Percentiles rank a stretch among this genome's conserved stretches.
These are phyloP conservation scores for Stigmatopora argus DNA, from an alignment of 2,113 vertebrate species.

Conservation along the genomic window DNA sequence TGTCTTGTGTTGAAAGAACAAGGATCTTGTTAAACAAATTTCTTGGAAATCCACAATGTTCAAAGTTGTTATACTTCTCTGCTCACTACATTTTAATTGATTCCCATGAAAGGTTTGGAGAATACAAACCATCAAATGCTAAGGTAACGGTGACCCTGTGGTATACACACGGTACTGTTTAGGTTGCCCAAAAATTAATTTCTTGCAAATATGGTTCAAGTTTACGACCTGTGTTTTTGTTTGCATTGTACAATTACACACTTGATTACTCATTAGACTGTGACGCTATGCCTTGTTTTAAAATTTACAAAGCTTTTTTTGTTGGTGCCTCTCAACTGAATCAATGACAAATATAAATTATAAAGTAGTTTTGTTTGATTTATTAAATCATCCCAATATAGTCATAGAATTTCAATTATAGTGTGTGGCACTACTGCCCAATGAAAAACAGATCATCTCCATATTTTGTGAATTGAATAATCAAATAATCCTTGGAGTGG, in stretches of 20 bases:
- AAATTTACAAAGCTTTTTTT: conserved; percentile 44
- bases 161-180: conserved; percentile 56
- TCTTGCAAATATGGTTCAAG: conserved; percentile 40
- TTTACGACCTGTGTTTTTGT: conserved; percentile 47
- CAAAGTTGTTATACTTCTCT: not conserved
- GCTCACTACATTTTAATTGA: not conserved
- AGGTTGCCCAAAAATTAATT: conserved; percentile 39
- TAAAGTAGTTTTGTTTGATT: not conserved
- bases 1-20: conserved; percentile 14
- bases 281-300: conserved; percentile 52
- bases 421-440: not conserved
- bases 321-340: conserved; percentile 15
- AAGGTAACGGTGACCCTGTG: conserved; percentile 27
- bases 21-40: not conserved
- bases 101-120: not conserved
- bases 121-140: not conserved
- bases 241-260: conserved; percentile 46
- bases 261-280: conserved; percentile 62
- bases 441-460: not conserved
- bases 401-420: not conserved
- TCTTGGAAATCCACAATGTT: not conserved
- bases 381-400: not conserved
- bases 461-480: not conserved
- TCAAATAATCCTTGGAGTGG: not conserved
- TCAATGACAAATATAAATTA: conserved; percentile 16